phyloP scores from a whole-genome alignment of 2,888 invertebrate species.

The Campoplex capitator region DNA sequence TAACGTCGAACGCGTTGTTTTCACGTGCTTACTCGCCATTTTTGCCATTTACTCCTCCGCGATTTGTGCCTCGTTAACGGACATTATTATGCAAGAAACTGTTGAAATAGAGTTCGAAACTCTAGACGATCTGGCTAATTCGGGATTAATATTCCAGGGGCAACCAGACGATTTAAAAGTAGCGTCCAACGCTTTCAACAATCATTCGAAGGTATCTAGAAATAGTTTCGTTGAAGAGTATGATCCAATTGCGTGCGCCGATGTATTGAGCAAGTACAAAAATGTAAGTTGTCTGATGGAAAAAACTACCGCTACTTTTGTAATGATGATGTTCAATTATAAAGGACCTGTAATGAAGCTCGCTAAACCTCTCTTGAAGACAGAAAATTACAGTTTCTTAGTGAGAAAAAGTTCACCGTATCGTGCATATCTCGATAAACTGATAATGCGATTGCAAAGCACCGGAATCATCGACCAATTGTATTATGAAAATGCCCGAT shows the following conservation, averaged over 20 bases:
- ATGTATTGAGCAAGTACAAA: slow-evolving; percentile 16
- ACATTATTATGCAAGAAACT: slow-evolving; percentile 31
- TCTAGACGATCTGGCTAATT: slow-evolving; percentile 61
- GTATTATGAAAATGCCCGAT: too few relatives aligned
- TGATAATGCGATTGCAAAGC: too few relatives aligned
- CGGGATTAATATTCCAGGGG: slow-evolving; percentile 50
- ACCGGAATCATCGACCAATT: too few relatives aligned
- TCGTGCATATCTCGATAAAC: neutral
- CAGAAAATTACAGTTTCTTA: slow-evolving; percentile 37
- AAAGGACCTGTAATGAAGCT: neutral
- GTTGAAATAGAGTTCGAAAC: slow-evolving; percentile 38
- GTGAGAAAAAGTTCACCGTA: slow-evolving; percentile 62
- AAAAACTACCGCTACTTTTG: neutral
- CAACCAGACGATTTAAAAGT: slow-evolving; percentile 1
- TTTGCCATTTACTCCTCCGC: slow-evolving; percentile 21
- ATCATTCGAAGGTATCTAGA: neutral
- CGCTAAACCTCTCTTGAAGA: slow-evolving; percentile 55
- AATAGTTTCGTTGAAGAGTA: too few relatives aligned
- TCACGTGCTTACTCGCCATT: too few relatives aligned
- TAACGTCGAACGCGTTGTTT: slow-evolving; percentile 46
- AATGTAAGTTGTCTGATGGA: slow-evolving; percentile 53
- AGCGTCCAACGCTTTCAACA: neutral
- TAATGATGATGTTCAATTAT: neutral
- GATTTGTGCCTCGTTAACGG: slow-evolving; percentile 63
- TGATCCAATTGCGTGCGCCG: neutral